Evolutionary conservation across 2,888 invertebrate genomes (phyloP).

Genomic region (Lordiphosa fenestrarum): DNA sequence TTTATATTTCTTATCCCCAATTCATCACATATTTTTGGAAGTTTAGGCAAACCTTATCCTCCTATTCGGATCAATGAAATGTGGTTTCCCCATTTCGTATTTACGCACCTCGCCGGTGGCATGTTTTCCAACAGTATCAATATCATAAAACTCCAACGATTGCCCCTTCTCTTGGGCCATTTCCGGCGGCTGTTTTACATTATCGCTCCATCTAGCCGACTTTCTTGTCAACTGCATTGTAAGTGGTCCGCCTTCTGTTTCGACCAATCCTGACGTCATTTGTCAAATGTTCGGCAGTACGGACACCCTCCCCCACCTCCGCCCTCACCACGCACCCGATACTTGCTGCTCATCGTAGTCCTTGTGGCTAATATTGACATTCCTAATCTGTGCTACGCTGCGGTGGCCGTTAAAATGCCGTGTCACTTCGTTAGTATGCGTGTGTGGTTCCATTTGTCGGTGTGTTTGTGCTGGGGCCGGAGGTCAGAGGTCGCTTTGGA

Average conservation of each 20-base stretch:
- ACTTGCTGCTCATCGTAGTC: constrained; percentile 18
- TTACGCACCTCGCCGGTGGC: too few species aligned
- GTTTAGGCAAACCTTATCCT: too few species aligned
- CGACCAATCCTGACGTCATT: constrained; percentile 66
- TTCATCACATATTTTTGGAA: too few species aligned
- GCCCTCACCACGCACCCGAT: too few species aligned
- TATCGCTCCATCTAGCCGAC: constrained; percentile 25
- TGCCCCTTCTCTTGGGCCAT: too few species aligned
- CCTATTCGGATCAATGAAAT: neutral
- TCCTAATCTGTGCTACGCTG: constrained; percentile 65
- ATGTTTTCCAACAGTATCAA: too few species aligned
- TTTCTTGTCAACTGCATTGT: constrained; percentile 47
- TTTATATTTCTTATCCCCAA: too few species aligned
- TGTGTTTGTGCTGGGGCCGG: constrained; percentile 11
- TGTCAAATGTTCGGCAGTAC: constrained; percentile 54
- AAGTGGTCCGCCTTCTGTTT: constrained; percentile 27
- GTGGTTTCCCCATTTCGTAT: too few species aligned
- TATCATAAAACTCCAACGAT: constrained; percentile 1
- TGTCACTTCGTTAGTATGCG: constrained; percentile 72
- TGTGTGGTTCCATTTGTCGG: constrained; percentile 45
- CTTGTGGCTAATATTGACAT: constrained; percentile 67
- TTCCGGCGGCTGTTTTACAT: constrained; percentile 9
- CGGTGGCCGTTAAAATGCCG: constrained; percentile 68
- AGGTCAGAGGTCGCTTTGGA: constrained; percentile 41
- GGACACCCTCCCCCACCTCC: neutral